Evolutionary conservation across 2,888 invertebrate genomes (phyloP), one percentile per base, ranked within the genome.

Genomic region (Gortyna flavago): DNA sequence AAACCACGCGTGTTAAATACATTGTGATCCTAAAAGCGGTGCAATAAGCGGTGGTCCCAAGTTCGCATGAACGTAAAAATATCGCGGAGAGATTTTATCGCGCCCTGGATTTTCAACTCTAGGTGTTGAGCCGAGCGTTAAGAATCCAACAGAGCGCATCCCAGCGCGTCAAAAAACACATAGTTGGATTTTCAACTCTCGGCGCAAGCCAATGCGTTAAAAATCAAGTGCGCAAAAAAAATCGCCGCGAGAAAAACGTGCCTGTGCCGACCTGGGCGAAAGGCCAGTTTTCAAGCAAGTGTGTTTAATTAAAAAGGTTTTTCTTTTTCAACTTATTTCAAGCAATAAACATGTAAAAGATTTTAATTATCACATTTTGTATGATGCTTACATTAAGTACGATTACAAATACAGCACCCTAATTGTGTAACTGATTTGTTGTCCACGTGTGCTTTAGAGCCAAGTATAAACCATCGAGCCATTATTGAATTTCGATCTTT

Each of bases 361-460:
- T 29, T 62, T 54, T 65, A 25, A 68, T 64, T 82, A 81, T 76
- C 83, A 81, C 80, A 77, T 77, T 82, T 81, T 80, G 62, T 81
- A 83, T 67, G 57, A 82, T 9, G 35, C 21, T 76, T 64, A 59
- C 0, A 44, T 61, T 83, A 77, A 81, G 72, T 81, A 82, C 83
- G 6, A 69, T 44, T 57, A 51, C 41, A 29, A 41, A 18, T 57
- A 73, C 29, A 72, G 2, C 18, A 48, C 2, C 18, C 2, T 18
- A 18, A 48, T 48, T 7, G 48, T 2, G 48, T 18, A 48, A 18
- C 6, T 21, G 21, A 32, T 32, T 32, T 62, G 25, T 38, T 25
- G 64, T 35, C 16, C 65, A 65, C 8, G n/a, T 9, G 13, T 4
- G n/a, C n/a, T 8, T 16, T 4, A n/a, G 65, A 41, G 11, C 6